These are phyloP conservation scores for Schlechtendalia chinensis DNA, from an alignment of 1,140 invertebrate genomes.

Conservation along the genomic window DNA sequence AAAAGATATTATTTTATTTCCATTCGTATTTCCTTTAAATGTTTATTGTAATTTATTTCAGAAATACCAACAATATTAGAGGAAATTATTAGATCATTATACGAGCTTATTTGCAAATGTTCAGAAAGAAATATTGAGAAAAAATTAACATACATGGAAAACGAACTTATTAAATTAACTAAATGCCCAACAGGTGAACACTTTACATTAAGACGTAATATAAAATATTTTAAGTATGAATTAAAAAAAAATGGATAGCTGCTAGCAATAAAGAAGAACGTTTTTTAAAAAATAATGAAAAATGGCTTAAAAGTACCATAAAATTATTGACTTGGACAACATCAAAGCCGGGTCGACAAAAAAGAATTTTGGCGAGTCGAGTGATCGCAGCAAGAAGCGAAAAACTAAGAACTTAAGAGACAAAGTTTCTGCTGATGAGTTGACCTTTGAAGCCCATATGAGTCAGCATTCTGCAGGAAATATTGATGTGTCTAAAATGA, in stretches of 20 bases:
- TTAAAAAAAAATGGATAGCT: not conserved
- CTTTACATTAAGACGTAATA: not conserved
- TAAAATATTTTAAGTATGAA: not conserved
- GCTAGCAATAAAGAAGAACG: not conserved
- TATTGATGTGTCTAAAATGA: not conserved
- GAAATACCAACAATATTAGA: not conserved
- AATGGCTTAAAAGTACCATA: not conserved
- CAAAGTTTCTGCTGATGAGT: not conserved
- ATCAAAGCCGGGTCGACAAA: not conserved
- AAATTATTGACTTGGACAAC: not conserved
- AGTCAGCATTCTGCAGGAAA: not conserved
- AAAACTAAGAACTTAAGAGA: not conserved
- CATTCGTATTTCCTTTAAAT: not conserved
- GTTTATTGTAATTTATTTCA: not conserved
- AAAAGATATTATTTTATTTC: not conserved
- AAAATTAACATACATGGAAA: not conserved
- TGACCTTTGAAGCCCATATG: not conserved
- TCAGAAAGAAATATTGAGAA: not conserved
- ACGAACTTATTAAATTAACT: not conserved
- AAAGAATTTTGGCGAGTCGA: not conserved
- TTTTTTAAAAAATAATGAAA: not conserved
- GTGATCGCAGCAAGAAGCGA: not conserved
- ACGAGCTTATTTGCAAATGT: not conserved
- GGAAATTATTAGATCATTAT: not conserved
- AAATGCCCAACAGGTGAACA: not conserved